phyloP scores from a whole-genome alignment of 1,140 invertebrate genomes.

The Thaumatotibia leucotreta region DNA sequence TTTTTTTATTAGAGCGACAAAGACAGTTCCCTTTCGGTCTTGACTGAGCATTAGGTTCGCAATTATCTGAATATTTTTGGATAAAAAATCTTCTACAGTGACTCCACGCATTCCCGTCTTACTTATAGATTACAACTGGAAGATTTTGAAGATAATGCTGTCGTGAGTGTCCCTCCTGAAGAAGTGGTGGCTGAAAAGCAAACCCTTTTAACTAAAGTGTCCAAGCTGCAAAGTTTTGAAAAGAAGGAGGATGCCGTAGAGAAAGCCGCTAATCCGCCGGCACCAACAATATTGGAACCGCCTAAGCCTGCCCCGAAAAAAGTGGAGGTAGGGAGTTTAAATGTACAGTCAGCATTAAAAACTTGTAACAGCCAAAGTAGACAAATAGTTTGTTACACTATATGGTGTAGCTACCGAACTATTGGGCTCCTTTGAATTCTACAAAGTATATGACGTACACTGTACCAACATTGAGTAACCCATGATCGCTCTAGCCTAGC shows the following conservation, averaged over 20 bases:
- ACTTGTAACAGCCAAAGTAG: not conserved
- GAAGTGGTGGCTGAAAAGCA: conserved; percentile 59
- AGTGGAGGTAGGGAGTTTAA: conserved; percentile 34
- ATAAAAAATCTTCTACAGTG: too few species aligned
- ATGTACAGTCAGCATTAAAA: not conserved
- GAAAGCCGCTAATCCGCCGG: not conserved
- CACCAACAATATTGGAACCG: conserved; percentile 19
- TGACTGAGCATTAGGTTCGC: too few species aligned
- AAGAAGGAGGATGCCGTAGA: conserved; percentile 31
- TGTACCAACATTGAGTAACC: too few species aligned
- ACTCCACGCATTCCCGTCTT: too few species aligned
- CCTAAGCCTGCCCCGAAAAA: conserved; percentile 36
- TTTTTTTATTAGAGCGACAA: too few species aligned
- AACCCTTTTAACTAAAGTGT: conserved; percentile 44
- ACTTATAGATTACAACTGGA: conserved; percentile 47
- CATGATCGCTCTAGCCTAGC: too few species aligned
- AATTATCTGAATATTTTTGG: too few species aligned
- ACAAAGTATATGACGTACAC: too few species aligned
- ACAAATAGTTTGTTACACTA: not conserved
- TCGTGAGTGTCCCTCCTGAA: conserved; percentile 46
- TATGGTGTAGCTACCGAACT: too few species aligned
- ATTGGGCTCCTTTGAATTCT: too few species aligned
- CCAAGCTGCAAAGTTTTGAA: conserved; percentile 47
- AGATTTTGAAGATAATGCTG: conserved; percentile 42
- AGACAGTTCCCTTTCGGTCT: too few species aligned